Conservation (phyloP, 2,888 invertebrate species). For the Tillus elongatus region DNA sequence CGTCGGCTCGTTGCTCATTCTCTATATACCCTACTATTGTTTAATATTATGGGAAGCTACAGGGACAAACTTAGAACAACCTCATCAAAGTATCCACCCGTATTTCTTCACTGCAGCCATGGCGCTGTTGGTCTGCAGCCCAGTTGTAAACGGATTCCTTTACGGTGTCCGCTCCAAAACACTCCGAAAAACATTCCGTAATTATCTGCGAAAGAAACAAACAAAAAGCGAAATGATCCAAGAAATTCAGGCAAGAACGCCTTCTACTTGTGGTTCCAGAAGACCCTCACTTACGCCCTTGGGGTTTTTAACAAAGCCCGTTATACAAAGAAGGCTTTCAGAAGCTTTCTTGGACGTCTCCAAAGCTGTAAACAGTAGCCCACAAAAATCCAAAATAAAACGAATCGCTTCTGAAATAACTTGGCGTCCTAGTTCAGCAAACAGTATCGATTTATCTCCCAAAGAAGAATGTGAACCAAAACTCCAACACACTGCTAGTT, state of each 20-base stretch:
- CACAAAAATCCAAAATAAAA: constrained; percentile 39
- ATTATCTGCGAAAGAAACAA: constrained; percentile 69
- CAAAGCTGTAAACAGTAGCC: constrained; percentile 30
- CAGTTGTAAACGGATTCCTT: constrained; percentile 65
- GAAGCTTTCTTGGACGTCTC: constrained; percentile 48
- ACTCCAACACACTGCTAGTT: constrained; percentile 57
- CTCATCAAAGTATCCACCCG: constrained; percentile 40
- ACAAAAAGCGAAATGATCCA: constrained; percentile 71
- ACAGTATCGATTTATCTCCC: constrained; percentile 32
- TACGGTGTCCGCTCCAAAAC: constrained; percentile 69
- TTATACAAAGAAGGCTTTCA: constrained; percentile 48
- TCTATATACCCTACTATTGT: constrained; percentile 68
- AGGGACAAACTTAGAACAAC: constrained; percentile 30
- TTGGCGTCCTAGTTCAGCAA: constrained; percentile 45
- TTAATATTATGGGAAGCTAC: constrained; percentile 59
- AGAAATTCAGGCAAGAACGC: constrained; percentile 72
- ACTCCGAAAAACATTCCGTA: constrained; percentile 61
- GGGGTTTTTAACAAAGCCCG: constrained; percentile 45
- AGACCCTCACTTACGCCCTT: constrained; percentile 58
- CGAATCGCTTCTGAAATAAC: constrained; percentile 44
- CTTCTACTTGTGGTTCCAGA: constrained; percentile 66
- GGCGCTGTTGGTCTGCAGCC: constrained; percentile 59
- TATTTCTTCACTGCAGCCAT: constrained; percentile 52
- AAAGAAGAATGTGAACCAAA: constrained; percentile 41
- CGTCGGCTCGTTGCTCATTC: constrained; percentile 59